These are phyloP conservation scores for Netta rufina DNA, from an alignment of 2,797 vertebrate genomes.

Conservation along the genomic window DNA sequence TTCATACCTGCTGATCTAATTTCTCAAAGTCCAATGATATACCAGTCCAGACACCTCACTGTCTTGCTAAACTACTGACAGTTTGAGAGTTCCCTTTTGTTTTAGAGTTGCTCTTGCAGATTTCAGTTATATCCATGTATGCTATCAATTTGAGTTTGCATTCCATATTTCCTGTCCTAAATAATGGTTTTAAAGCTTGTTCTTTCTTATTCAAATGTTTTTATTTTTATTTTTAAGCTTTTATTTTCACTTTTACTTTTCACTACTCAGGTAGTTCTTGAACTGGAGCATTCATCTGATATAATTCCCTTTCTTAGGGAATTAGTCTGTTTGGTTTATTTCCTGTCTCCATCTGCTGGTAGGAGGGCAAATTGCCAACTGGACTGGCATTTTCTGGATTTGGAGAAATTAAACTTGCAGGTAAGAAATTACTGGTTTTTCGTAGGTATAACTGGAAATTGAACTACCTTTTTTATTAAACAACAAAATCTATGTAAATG, in stretches of 20 bases:
- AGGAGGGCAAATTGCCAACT: constrained; percentile 68
- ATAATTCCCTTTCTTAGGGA: constrained; percentile 68
- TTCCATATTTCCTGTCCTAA: constrained; percentile 50
- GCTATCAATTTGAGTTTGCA: constrained; percentile 59
- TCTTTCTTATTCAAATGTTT: constrained; percentile 46
- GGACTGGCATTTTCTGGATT: constrained; percentile 69
- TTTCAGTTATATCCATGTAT: constrained; percentile 52
- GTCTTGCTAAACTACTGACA: neutral
- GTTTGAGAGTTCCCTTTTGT: neutral
- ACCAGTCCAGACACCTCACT: constrained; percentile 56
- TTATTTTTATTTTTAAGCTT: constrained; percentile 37
- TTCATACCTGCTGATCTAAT: constrained; percentile 63
- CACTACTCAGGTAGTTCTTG: constrained; percentile 68
- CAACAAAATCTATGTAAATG: neutral
- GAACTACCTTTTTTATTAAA: constrained; percentile 1
- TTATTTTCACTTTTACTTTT: constrained; percentile 67
- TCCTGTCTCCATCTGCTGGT: constrained; percentile 72
- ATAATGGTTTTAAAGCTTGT: constrained; percentile 41
- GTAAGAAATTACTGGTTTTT: constrained; percentile 64
- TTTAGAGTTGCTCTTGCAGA: constrained; percentile 33
- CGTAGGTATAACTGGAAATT: constrained; percentile 31
- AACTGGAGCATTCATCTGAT: constrained; percentile 64
- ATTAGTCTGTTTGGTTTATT: constrained; percentile 72
- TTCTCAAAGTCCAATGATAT: constrained; percentile 65
- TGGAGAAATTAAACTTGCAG: constrained; percentile 71